Percentiles rank a stretch among this genome's conserved stretches.
These are phyloP conservation scores for Oeneis ivallda DNA, from an alignment of 2,888 invertebrate genomes.

Conservation along the genomic window DNA sequence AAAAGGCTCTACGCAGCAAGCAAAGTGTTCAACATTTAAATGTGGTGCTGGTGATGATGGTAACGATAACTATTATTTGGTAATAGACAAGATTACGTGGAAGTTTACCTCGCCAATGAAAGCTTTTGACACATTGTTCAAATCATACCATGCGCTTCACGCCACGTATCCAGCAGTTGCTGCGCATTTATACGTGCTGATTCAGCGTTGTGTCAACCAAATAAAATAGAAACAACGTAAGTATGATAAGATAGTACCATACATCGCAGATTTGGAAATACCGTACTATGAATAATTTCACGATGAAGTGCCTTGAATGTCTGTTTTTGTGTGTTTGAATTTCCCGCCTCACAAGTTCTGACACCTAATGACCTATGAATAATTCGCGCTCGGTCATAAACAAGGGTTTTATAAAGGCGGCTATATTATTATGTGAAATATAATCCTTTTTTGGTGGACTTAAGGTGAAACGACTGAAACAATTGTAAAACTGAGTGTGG, in stretches of 20 bases:
- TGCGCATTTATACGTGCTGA: slow-evolving; percentile 1
- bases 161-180: neutral
- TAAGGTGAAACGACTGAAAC: too few species aligned
- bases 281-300: too few species aligned
- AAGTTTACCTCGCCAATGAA: neutral
- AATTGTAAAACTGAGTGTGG: too few species aligned
- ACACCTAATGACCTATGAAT: too few species aligned
- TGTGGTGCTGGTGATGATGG: neutral
- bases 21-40: neutral
- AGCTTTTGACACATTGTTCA: neutral
- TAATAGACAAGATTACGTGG: neutral
- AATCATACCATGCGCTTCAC: neutral
- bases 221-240: neutral
- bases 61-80: neutral
- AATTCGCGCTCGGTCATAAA: too few species aligned
- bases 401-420: too few species aligned
- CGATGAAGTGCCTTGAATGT: too few species aligned
- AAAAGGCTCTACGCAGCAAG: neutral
- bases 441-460: too few species aligned
- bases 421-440: too few species aligned
- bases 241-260: neutral
- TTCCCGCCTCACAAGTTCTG: too few species aligned
- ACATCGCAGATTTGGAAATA: neutral
- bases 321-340: too few species aligned
- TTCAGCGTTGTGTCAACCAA: neutral